phyloP scores from a whole-genome alignment of 2,797 vertebrate species.

The Stomatorhinus walkeri region DNA sequence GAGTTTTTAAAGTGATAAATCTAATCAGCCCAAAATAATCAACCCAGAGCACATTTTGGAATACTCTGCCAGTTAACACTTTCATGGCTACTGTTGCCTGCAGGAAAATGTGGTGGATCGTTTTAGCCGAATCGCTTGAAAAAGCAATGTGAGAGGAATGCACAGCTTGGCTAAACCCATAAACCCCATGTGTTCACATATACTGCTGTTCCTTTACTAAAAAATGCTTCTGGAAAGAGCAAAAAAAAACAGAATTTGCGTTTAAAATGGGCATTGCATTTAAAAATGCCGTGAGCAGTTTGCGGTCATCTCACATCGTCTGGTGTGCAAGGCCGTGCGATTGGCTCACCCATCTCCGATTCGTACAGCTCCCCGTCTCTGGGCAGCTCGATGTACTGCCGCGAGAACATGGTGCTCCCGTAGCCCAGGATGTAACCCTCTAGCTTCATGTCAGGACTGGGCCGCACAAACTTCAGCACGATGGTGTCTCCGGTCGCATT shows the following conservation, averaged over 20 bases:
- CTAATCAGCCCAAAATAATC: background rate
- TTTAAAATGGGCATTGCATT: background rate
- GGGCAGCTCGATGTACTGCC: conserved; percentile 83
- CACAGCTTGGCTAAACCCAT: background rate
- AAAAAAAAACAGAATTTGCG: background rate
- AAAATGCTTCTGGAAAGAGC: background rate
- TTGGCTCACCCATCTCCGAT: conserved; percentile 80
- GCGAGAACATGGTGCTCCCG: conserved; percentile 81
- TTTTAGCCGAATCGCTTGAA: background rate
- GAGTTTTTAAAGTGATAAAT: background rate
- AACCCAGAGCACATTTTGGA: background rate
- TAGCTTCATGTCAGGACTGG: conserved; percentile 68
- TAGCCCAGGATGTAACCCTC: conserved; percentile 92
- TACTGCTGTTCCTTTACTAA: background rate
- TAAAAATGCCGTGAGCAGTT: background rate
- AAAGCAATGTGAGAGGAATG: background rate
- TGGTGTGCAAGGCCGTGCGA: background rate
- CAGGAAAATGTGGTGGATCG: background rate
- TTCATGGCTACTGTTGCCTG: background rate
- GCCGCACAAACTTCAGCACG: conserved; percentile 77
- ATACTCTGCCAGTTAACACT: background rate
- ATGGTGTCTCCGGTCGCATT: conserved; percentile 81
- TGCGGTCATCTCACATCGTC: background rate
- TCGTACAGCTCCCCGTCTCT: conserved; percentile 71
- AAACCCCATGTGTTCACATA: background rate